A percentile compares a stretch with the other conserved stretches of the same genome.
Evolutionary conservation across 2,888 invertebrate genomes (phyloP).

Genomic region (Bellardia bayeri): DNA sequence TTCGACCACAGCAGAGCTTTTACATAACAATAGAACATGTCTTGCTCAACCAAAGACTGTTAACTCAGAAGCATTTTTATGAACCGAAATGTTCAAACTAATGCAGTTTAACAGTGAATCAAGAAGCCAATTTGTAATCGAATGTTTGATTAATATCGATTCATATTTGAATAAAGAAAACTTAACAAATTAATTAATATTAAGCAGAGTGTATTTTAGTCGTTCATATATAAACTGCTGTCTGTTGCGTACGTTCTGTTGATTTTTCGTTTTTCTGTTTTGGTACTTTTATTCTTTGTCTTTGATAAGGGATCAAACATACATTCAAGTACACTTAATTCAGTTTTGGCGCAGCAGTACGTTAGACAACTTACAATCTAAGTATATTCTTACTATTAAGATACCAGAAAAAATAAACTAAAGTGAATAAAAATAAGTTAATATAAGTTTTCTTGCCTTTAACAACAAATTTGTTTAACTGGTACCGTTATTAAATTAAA

Average conservation of each 20-base stretch:
- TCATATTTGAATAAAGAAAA: too few species aligned
- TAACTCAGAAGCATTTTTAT: too few species aligned
- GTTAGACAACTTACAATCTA: constrained; percentile 28
- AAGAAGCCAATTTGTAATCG: too few species aligned
- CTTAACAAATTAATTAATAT: neutral
- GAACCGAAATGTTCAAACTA: too few species aligned
- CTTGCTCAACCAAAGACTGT: too few species aligned
- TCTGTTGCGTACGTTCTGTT: constrained; percentile 11
- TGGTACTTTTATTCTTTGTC: constrained; percentile 36
- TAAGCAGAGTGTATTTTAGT: constrained; percentile 5
- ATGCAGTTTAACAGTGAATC: too few species aligned
- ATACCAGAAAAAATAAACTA: neutral
- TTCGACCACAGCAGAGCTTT: too few species aligned
- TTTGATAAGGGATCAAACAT: constrained; percentile 41
- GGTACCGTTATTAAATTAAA: too few species aligned
- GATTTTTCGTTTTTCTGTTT: constrained; percentile 49
- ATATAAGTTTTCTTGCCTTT: too few species aligned
- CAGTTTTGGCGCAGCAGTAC: constrained; percentile 64
- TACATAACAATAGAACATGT: too few species aligned
- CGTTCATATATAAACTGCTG: neutral
- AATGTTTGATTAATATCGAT: too few species aligned
- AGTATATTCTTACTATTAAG: neutral
- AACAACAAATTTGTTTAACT: too few species aligned
- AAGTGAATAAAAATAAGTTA: neutral
- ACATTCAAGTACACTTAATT: constrained; percentile 50